Conservation (phyloP, 2,888 invertebrate species). For the Hyles lineata region DNA sequence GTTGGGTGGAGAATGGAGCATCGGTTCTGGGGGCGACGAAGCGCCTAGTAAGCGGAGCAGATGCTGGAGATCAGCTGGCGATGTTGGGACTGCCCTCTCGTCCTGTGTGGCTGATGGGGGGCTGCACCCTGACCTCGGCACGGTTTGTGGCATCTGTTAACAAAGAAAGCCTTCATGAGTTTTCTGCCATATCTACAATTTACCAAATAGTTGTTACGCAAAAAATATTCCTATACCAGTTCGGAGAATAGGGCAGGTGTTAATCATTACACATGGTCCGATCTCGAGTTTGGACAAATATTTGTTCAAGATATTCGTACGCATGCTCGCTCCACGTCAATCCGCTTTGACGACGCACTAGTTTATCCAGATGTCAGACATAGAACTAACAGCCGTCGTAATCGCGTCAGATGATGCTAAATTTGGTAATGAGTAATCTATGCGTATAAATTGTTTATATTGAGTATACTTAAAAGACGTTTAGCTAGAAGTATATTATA, state of each 20-base stretch:
- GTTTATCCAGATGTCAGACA: constrained; percentile 65
- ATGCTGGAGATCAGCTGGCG: constrained; percentile 81
- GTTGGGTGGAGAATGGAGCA: constrained; percentile 78
- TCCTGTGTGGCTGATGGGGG: constrained; percentile 91
- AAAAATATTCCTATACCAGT: constrained; percentile 33
- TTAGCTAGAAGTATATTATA: not conserved
- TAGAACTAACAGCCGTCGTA: constrained; percentile 46
- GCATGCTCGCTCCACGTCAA: constrained; percentile 53
- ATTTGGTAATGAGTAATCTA: constrained; percentile 53
- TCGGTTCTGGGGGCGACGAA: constrained; percentile 79
- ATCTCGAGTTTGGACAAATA: constrained; percentile 34
- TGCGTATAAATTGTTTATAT: not conserved
- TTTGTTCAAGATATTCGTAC: constrained; percentile 36
- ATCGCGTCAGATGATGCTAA: constrained; percentile 57
- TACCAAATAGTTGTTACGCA: not conserved
- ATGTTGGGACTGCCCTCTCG: constrained; percentile 84
- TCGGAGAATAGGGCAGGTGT: constrained; percentile 41
- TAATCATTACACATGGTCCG: constrained; percentile 37
- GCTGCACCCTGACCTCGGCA: constrained; percentile 91
- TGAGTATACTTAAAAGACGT: not conserved
- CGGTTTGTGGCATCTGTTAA: constrained; percentile 92
- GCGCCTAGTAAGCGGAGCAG: constrained; percentile 79
- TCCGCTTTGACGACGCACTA: constrained; percentile 28
- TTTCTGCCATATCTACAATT: not conserved
- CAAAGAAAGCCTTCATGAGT: constrained; percentile 51